Conservation (phyloP, 1,140 invertebrate genomes). For the Odontomachus brunneus region DNA sequence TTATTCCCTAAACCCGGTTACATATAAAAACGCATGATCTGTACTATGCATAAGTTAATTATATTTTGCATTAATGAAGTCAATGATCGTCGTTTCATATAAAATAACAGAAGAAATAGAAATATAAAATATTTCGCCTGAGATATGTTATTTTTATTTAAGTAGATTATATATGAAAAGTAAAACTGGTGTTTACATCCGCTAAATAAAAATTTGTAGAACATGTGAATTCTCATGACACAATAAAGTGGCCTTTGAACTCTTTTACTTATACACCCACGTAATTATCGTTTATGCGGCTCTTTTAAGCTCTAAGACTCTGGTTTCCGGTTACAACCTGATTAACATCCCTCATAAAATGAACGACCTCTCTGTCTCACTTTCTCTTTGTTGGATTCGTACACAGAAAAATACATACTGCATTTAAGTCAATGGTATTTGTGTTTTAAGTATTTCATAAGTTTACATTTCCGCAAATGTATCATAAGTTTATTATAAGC, state of each 20-base stretch:
- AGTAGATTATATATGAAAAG: background rate
- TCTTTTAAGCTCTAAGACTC: slow-evolving; percentile 53
- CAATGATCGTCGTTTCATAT: slow-evolving; percentile 3
- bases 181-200: background rate
- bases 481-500: no score
- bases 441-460: no score
- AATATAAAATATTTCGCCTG: background rate
- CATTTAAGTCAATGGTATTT: no score
- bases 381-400: background rate
- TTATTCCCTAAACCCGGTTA: slow-evolving; percentile 22
- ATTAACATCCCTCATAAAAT: slow-evolving; percentile 40
- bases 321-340: slow-evolving; percentile 47
- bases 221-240: slow-evolving; percentile 5
- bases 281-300: slow-evolving; percentile 53
- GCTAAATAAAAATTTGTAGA: background rate
- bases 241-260: background rate
- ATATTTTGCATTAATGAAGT: background rate
- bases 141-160: background rate
- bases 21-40: slow-evolving; percentile 11
- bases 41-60: background rate
- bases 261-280: slow-evolving; percentile 66
- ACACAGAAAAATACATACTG: no score
- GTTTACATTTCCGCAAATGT: no score
- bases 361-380: background rate
- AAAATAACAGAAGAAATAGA: background rate